Evolutionary conservation across 2,888 invertebrate genomes (phyloP).

Genomic region (Tyria jacobaeae): DNA sequence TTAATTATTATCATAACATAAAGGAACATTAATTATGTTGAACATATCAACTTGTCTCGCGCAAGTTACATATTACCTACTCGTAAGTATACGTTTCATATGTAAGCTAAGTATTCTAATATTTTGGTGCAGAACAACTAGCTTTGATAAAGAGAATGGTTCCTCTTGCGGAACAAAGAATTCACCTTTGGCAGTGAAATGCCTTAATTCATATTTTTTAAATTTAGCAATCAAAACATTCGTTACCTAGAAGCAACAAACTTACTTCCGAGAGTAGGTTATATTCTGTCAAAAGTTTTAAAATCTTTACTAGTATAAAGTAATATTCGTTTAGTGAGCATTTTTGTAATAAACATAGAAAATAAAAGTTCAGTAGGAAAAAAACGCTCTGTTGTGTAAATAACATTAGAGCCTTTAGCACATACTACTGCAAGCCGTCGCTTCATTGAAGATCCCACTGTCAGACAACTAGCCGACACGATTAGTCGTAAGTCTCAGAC

Average conservation of each 20-base stretch:
- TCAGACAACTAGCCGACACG: not conserved
- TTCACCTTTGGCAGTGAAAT: conserved; percentile 32
- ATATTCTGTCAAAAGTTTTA: not conserved
- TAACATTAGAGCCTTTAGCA: conserved; percentile 44
- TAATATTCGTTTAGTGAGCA: not conserved
- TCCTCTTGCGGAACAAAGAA: conserved; percentile 3
- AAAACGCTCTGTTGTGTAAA: conserved; percentile 24
- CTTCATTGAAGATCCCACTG: conserved; percentile 22
- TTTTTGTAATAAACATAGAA: conserved; percentile 9
- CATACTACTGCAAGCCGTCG: conserved; percentile 35
- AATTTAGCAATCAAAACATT: not conserved
- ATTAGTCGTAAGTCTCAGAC: conserved; percentile 95
- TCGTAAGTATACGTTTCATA: conserved; percentile 10
- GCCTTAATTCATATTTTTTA: too few species aligned
- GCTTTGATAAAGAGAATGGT: conserved; percentile 14
- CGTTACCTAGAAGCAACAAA: not conserved
- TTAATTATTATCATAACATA: conserved; percentile 10
- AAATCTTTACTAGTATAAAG: not conserved
- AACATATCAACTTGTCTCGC: not conserved
- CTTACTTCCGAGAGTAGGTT: not conserved
- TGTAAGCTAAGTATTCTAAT: conserved; percentile 19
- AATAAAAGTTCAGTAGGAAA: conserved; percentile 19
- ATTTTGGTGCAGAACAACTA: conserved; percentile 26
- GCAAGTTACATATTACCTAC: too few species aligned
- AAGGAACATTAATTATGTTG: conserved; percentile 19